These are phyloP conservation scores for Falco peregrinus DNA, from an alignment of 2,797 vertebrate species.

Conservation along the genomic window DNA sequence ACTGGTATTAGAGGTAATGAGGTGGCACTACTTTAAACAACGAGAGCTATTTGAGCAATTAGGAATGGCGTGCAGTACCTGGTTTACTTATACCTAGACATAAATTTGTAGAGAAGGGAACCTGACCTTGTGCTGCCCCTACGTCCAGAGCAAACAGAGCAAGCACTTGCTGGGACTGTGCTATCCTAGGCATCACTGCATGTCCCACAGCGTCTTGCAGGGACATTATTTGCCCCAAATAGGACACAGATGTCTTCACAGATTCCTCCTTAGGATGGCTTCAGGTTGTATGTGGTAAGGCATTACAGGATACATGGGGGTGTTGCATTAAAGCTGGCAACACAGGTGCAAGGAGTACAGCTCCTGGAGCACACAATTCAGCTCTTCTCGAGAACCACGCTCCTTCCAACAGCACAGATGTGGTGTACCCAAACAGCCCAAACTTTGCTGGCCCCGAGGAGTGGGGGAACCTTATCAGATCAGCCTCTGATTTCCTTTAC, in stretches of 20 bases:
- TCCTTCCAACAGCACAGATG: background rate
- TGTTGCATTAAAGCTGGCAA: background rate
- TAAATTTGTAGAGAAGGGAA: background rate
- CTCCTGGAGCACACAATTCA: accelerated
- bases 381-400: background rate
- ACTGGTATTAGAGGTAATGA: background rate
- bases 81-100: background rate
- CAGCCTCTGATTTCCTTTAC: constrained; percentile 5
- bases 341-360: background rate
- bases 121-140: background rate
- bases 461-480: background rate
- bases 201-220: background rate
- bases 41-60: background rate
- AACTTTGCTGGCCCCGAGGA: background rate
- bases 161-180: background rate
- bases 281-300: background rate
- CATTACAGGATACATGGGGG: background rate
- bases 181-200: background rate
- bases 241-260: background rate
- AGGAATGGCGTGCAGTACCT: background rate
- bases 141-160: background rate
- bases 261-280: background rate
- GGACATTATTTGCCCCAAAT: background rate
- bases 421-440: background rate
- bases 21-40: background rate